Evolutionary conservation across 2,797 vertebrate species (phyloP), one percentile per base, ranked within the genome.

Genomic region (Bradypus variegatus): DNA sequence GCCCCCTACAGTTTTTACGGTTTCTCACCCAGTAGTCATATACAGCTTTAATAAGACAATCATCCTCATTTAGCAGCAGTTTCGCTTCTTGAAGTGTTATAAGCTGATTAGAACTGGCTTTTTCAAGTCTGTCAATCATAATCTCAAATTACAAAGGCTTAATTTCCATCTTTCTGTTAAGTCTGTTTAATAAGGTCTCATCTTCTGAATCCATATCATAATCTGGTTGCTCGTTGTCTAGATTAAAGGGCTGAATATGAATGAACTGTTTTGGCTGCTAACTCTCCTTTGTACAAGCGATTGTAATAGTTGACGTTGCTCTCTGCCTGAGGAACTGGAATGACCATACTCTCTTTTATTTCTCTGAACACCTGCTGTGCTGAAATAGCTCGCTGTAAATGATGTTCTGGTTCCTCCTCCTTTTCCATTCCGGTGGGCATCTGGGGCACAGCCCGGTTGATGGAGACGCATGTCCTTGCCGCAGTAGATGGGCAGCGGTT

Each of bases 161-260:
- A 95, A 99, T 98, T 96, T 99, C 98, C 98, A 98, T 98, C 96
- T 99, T 99, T 94, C 98, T 98, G 97, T 98, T 99, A 60, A 99
- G 98, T 94, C 98, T 97, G 97, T 98, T 98, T 94, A 99, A 97
- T 86, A 99, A 97, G 12, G 98, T 98, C 95, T 99, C 98, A 75
- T 99, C 98, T 97, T 99, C 98, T 3, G 98, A 99, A 97, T 99
- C 98, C 98, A 99, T 98, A 96, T 99, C 98, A 60, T 99, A 99
- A 97, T 99, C 98, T 48, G 98, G 98, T 97, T 98, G 98, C 33
- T 99, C 98, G 70, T 97, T 98, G 97, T 99, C 98, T 97, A 99
- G 97, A 96, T 98, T 98, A 93, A 99, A 98, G 75, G 98, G 98
- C 93, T 99, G 98, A 95, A 99, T 98, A 97, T 99, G 98, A 96